Base-by-base conservation (phyloP, 2,888 invertebrate genomes). In the Drosophila phalerata region DNA sequence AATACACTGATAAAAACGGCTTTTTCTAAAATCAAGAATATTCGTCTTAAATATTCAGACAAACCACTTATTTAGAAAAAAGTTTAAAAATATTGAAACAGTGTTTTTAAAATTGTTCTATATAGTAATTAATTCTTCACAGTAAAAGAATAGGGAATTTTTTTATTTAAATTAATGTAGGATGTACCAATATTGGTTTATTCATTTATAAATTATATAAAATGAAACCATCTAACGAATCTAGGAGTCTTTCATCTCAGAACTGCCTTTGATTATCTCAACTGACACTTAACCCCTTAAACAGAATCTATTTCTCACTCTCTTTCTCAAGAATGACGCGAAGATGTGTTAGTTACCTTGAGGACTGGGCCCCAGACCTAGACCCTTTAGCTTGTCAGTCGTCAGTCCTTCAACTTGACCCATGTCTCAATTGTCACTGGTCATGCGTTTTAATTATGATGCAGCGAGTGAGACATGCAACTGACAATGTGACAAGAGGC, bases 401-500 rank as follows among this genome's bases (percentile, higher is more conserved):
- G 66, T 65, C 69, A 76, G 80, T 79, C 88, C 84, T 82, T 73
- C 81, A 88, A 88, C 85, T 81, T 88, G 84, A 88, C 81, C 83
- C 79, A 70, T 79, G 79, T 88, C 78, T 68, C 47, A 72, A 43
- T 77, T 80, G 73, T 64, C 58, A 45, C 40, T 63, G 74, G 85
- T 84, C 83, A 84, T 84, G 84, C 81, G 58, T 68, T 83, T 88
- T 90, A 90, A 90, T 90, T 90, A 90, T 90, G 88, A 84, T 88
- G 88, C 90, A 81, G 80, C 79, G 79, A 73, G 62, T 69, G 71
- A 82, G 85, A 83, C 81, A 75, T 79, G 57, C 71, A 79, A 82
- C 87, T 82, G 90, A 89, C 90, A 88, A 85, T 79, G 73, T 90
- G 84, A 82, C 85, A 80, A 80, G 76, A 68, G 70, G 62, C 53